A percentile compares a stretch with the other conserved stretches of the same genome.
These are phyloP conservation scores for Eremophila alpestris DNA, from an alignment of 2,797 vertebrate species.

Conservation along the genomic window DNA sequence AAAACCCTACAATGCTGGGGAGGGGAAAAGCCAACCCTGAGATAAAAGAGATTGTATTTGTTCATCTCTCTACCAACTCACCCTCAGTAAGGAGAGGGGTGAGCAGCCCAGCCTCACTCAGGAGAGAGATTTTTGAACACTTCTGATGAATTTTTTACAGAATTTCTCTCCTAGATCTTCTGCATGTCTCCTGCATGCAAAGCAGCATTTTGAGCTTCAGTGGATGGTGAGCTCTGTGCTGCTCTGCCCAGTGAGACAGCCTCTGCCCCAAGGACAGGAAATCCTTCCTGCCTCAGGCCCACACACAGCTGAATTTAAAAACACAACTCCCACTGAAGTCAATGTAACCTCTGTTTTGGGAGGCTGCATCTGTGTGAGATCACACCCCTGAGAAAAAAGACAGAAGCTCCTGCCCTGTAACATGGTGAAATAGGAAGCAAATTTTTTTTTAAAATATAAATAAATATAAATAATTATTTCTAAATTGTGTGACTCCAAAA, in stretches of 20 bases:
- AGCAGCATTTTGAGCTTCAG: neutral
- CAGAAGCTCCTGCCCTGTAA: neutral
- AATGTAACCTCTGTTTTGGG: neutral
- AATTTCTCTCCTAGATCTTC: neutral
- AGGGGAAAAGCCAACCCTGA: neutral
- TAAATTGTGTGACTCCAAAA: neutral
- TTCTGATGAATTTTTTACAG: conserved; percentile 61
- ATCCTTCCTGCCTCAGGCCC: neutral
- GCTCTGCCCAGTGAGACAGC: neutral
- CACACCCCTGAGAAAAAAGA: neutral
- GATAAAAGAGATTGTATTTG: neutral
- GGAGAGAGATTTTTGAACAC: neutral
- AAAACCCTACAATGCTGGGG: neutral
- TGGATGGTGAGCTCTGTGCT: neutral
- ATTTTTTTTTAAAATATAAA: neutral
- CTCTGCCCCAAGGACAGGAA: neutral
- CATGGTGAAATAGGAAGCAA: neutral
- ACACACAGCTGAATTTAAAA: neutral
- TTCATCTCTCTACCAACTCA: neutral
- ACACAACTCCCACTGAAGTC: neutral
- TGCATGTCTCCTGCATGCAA: neutral
- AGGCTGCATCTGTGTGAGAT: neutral
- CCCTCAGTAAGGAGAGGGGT: neutral
- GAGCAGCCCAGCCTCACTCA: neutral
- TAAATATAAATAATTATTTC: neutral